A percentile compares a stretch with the other conserved stretches of the same genome.
These are phyloP conservation scores for Genyomyrus donnyi DNA, from an alignment of 2,113 vertebrate genomes.

Conservation along the genomic window DNA sequence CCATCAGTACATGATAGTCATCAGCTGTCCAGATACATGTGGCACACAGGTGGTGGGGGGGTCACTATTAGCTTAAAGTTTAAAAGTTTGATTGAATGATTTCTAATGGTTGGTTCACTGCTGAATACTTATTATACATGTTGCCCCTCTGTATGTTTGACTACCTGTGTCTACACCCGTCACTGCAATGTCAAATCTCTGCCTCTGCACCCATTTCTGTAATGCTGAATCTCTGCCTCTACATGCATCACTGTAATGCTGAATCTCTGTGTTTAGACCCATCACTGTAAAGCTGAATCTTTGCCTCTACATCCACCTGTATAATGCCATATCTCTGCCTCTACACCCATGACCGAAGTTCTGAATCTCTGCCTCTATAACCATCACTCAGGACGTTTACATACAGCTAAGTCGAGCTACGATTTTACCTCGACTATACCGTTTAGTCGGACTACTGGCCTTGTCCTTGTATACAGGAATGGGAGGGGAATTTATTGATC, in stretches of 20 bases:
- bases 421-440: too few species aligned
- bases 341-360: background rate
- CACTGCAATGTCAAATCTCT: too few species aligned
- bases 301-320: background rate
- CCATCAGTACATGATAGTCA: background rate
- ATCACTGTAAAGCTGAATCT: background rate
- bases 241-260: background rate
- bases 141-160: background rate
- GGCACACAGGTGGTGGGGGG: background rate
- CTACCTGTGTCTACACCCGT: background rate
- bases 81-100: background rate
- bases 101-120: background rate
- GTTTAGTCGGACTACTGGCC: too few species aligned
- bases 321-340: background rate
- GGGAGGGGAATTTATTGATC: too few species aligned
- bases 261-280: too few species aligned
- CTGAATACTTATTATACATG: background rate
- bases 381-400: too few species aligned
- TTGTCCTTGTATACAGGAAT: too few species aligned
- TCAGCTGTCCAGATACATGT: background rate
- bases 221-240: background rate
- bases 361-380: background rate
- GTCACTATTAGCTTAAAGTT: background rate
- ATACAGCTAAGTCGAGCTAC: too few species aligned
- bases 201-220: background rate